Evolutionary conservation across 2,113 vertebrate genomes (phyloP), one percentile per base, ranked within the genome.

Genomic region (Siphamia tubifer): DNA sequence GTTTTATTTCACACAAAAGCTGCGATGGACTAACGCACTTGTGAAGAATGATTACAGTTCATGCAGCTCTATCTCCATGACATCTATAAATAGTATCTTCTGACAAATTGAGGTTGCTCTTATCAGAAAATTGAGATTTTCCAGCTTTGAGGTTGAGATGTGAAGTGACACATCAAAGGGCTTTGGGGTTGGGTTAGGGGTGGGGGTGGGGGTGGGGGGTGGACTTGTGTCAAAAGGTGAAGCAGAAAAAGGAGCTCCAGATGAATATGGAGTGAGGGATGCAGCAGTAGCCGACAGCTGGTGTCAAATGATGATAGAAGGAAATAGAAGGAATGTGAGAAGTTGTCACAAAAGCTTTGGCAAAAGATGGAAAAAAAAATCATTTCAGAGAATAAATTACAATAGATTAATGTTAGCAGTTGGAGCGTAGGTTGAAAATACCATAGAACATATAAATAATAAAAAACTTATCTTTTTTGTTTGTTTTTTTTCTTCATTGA

Each of bases 111-210:
- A 74, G 77, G 79, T 80, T 82, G 71, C 63, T 78, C 89, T 92
- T 92, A 91, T 92, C 88, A 91, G 90, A 92, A 93, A 90, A 92
- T 90, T 89, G 85, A 89, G 89, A 91, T 87, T 89, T 77, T 68
- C 69, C 85, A 63, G 81, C 82, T 88, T 82, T 84, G 83, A 88
- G 82, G 78, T 63, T 64, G 64, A 76, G 68, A 82, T 77, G 70
- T 68, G 78, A 86, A 82, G 75, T 67, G 77, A 90, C 73, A 84
- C 77, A 85, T 88, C 81, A 87, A 90, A 90, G 79, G 52, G 61
- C 56, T 62, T 71, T 77, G 48, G 63, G 73, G 62, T 34, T 68
- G 23, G 36, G 25, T 56, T 74, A n/a, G n/a, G 76, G 57, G 62
- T 42, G 34, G 53, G 80, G 79, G 8, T 16, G 15, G 5, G 45